Evolutionary conservation across 2,113 vertebrate genomes (phyloP).

Genomic region (Pollimyrus isidori): DNA sequence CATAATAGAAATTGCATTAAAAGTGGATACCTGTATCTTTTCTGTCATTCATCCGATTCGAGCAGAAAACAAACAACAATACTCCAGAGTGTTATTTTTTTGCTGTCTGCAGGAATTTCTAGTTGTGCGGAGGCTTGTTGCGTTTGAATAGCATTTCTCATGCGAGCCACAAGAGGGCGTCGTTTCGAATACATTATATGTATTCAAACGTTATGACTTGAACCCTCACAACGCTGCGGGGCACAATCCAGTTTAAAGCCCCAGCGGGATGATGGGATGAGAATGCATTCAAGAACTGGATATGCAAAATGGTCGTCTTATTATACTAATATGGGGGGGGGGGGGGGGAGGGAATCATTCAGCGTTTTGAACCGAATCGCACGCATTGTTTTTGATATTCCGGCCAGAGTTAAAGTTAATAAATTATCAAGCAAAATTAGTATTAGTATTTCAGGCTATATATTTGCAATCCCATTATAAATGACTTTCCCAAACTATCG

Average conservation of each 20-base stretch:
- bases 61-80: not conserved
- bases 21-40: not conserved
- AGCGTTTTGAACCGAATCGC: not conserved
- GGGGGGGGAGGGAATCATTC: no score
- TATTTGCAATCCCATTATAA: not conserved
- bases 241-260: not conserved
- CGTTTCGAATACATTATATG: not conserved
- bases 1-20: not conserved
- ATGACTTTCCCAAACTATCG: not conserved
- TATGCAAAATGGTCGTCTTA: not conserved
- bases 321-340: not conserved
- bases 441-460: not conserved
- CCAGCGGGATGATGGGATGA: not conserved
- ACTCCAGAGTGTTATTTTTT: not conserved
- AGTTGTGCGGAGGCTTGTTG: not conserved
- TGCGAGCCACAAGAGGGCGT: not conserved
- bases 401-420: not conserved
- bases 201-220: not conserved
- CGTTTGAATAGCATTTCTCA: not conserved
- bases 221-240: not conserved
- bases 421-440: not conserved
- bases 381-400: not conserved
- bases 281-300: not conserved
- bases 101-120: not conserved
- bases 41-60: not conserved